A percentile compares a stretch with the other conserved stretches of the same genome.
phyloP scores from a whole-genome alignment of 2,797 vertebrate species.

The Protosalanx chinensis region DNA sequence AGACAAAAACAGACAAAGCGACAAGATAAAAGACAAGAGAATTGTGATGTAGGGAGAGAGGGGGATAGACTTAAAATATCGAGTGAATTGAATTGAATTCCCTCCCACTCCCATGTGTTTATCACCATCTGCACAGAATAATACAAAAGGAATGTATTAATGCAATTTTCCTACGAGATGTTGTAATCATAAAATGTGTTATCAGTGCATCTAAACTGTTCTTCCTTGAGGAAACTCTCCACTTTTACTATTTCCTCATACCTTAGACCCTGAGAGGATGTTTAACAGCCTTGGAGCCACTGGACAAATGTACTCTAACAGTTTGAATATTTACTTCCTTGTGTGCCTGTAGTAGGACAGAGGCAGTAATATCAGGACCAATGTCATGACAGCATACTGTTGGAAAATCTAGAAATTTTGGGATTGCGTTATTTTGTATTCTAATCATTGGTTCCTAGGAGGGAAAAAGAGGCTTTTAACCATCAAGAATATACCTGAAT shows the following conservation, averaged over 20 bases:
- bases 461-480: neutral
- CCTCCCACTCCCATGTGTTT: too few relatives aligned
- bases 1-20: neutral
- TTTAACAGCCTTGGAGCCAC: constrained; percentile 18
- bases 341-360: neutral
- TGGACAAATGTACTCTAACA: constrained; percentile 1
- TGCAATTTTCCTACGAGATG: neutral
- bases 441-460: neutral
- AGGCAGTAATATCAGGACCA: neutral
- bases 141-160: neutral
- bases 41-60: neutral
- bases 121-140: neutral
- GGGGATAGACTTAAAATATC: neutral
- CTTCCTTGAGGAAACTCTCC: neutral
- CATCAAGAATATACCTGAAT: neutral
- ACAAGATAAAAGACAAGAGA: neutral
- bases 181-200: too few relatives aligned
- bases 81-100: too few relatives aligned
- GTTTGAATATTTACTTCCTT: neutral
- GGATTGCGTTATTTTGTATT: constrained; percentile 6
- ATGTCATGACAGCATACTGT: too few relatives aligned
- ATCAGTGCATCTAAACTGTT: neutral
- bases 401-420: neutral
- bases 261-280: constrained; percentile 29
- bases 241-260: constrained; percentile 22